Evolutionary conservation across 2,113 vertebrate species (phyloP).

Genomic region (Oceanites oceanicus): DNA sequence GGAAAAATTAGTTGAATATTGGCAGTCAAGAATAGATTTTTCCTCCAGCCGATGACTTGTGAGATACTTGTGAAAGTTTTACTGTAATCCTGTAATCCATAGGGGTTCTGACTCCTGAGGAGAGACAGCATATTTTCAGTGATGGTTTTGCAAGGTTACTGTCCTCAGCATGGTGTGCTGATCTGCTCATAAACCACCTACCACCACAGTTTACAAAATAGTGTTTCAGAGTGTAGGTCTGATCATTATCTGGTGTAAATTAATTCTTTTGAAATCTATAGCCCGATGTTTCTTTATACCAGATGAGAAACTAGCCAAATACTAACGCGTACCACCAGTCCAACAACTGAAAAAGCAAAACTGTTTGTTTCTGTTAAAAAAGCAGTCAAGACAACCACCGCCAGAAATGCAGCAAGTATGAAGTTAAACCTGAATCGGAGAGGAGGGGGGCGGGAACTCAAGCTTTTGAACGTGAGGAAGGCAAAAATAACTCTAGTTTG

Average conservation of each 20-base stretch:
- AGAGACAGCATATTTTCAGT: background rate
- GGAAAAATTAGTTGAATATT: background rate
- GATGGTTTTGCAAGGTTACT: background rate
- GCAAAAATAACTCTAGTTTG: conserved; percentile 6
- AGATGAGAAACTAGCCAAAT: background rate
- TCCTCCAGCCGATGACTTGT: background rate
- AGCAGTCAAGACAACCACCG: background rate
- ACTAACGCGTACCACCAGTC: background rate
- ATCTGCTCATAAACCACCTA: background rate
- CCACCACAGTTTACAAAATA: conserved; percentile 2
- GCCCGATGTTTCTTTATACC: background rate
- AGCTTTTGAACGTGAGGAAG: background rate
- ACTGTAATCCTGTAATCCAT: background rate
- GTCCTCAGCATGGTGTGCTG: background rate
- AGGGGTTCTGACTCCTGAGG: background rate
- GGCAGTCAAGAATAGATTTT: background rate
- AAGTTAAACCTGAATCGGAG: background rate
- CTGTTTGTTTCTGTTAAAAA: background rate
- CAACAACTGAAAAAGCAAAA: background rate
- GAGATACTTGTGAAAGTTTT: background rate
- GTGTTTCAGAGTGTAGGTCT: background rate
- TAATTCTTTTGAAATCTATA: background rate
- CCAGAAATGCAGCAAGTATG: conserved; percentile 34
- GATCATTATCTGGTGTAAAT: background rate
- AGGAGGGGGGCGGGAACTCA: background rate